These are phyloP conservation scores for Coracopsis vasa DNA, from an alignment of 2,113 vertebrate genomes.

Conservation along the genomic window DNA sequence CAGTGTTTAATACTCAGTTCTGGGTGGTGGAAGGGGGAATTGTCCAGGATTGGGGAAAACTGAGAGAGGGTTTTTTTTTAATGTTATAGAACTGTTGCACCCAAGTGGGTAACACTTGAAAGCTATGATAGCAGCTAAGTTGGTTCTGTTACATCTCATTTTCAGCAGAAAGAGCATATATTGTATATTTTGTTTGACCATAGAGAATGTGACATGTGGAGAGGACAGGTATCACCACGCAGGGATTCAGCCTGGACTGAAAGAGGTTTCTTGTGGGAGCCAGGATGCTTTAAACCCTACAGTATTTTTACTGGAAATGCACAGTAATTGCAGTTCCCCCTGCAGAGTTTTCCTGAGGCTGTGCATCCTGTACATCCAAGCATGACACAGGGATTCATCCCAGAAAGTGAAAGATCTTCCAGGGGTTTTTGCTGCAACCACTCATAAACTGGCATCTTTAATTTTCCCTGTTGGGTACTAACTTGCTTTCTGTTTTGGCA, in stretches of 20 bases:
- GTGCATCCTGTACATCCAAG: neutral
- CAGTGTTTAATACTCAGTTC: neutral
- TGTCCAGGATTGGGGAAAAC: neutral
- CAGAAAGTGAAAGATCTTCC: neutral
- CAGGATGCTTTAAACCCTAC: neutral
- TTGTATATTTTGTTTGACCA: fast-evolving
- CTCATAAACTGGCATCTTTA: neutral
- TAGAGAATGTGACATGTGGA: neutral
- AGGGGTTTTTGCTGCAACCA: neutral
- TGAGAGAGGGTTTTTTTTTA: neutral
- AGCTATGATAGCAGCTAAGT: neutral
- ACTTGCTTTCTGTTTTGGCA: neutral
- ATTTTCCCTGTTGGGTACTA: neutral
- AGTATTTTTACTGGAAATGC: neutral
- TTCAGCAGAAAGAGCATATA: neutral
- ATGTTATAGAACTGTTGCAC: neutral
- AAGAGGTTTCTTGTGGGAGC: neutral
- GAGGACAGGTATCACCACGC: neutral
- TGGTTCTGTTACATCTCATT: neutral
- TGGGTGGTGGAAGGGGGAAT: neutral
- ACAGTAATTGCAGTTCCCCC: neutral
- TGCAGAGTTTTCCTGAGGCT: neutral
- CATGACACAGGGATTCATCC: neutral
- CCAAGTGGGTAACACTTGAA: neutral
- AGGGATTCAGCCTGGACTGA: neutral